A percentile compares a stretch with the other conserved stretches of the same genome.
phyloP scores from a whole-genome alignment of 2,888 invertebrate genomes.

The Syrphus vitripennis region DNA sequence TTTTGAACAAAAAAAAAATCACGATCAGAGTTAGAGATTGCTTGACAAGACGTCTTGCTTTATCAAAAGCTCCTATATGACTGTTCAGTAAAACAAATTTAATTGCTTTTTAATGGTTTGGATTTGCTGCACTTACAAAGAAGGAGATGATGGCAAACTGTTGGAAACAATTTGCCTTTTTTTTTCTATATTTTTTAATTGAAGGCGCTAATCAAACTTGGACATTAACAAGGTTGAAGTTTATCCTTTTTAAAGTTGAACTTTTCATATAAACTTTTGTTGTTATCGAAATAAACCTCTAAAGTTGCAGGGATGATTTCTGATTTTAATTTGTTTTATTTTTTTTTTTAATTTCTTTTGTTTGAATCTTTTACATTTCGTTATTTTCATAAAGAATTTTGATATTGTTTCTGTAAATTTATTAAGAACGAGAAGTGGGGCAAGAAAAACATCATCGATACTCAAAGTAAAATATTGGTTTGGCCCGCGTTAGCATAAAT shows the following conservation, averaged over 20 bases:
- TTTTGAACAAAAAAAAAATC: too few species aligned
- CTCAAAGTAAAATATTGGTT: too few species aligned
- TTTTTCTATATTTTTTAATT: neutral
- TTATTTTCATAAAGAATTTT: neutral
- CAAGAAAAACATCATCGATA: too few species aligned
- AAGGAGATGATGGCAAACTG: neutral
- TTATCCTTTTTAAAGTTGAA: neutral
- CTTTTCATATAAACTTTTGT: neutral
- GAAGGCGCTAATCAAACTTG: neutral
- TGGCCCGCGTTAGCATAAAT: too few species aligned
- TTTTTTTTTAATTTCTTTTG: neutral
- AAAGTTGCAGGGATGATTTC: neutral
- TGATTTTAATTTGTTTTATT: neutral
- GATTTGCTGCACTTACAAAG: neutral
- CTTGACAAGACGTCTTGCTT: too few species aligned
- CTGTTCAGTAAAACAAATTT: neutral
- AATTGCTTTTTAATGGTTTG: constrained; percentile 5
- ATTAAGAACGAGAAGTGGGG: neutral
- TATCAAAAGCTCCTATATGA: too few species aligned
- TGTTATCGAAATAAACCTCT: neutral
- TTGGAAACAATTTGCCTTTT: neutral
- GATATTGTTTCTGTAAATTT: neutral
- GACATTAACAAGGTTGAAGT: neutral
- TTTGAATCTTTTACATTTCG: neutral
- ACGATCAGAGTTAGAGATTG: too few species aligned